Evolutionary conservation across 64 coral and sea anemone genomes (phyloP).

Genomic region (Porites australiensis): DNA sequence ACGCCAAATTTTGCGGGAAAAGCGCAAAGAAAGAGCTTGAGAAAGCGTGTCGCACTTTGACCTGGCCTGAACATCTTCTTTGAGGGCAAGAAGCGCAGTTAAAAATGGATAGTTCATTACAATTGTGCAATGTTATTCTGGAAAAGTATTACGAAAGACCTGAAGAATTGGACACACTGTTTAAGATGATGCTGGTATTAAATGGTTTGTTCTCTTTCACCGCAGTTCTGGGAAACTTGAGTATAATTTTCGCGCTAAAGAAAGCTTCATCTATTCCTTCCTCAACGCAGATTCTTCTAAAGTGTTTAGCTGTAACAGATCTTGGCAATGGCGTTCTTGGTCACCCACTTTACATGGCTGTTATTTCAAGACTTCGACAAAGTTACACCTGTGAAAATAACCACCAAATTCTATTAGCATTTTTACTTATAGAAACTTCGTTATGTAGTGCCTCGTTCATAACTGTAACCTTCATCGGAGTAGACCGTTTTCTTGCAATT

Average conservation of each 20-base stretch:
- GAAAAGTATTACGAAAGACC: not conserved
- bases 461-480: not conserved
- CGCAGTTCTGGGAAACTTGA: slow-evolving; percentile 7
- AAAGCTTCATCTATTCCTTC: slow-evolving; percentile 12
- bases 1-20: too few species aligned
- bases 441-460: not conserved
- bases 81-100: not conserved
- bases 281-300: not conserved
- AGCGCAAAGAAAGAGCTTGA: too few species aligned
- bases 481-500: slow-evolving; percentile 33
- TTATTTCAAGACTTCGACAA: slow-evolving; percentile 11
- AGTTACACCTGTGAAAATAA: not conserved
- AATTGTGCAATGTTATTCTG: not conserved
- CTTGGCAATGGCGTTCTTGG: not conserved
- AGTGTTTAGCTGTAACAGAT: slow-evolving; percentile 4
- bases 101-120: not conserved
- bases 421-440: not conserved
- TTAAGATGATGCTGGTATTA: not conserved
- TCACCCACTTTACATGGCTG: slow-evolving; percentile 28
- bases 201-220: slow-evolving; percentile 10
- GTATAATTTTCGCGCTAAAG: slow-evolving; percentile 2
- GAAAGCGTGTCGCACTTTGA: too few species aligned
- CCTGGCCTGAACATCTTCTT: too few species aligned
- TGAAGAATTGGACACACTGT: not conserved
- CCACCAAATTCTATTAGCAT: not conserved